Percentiles rank a stretch among this genome's conserved stretches.
phyloP scores from a whole-genome alignment of 2,888 invertebrate species.

The Helicoverpa assulta region DNA sequence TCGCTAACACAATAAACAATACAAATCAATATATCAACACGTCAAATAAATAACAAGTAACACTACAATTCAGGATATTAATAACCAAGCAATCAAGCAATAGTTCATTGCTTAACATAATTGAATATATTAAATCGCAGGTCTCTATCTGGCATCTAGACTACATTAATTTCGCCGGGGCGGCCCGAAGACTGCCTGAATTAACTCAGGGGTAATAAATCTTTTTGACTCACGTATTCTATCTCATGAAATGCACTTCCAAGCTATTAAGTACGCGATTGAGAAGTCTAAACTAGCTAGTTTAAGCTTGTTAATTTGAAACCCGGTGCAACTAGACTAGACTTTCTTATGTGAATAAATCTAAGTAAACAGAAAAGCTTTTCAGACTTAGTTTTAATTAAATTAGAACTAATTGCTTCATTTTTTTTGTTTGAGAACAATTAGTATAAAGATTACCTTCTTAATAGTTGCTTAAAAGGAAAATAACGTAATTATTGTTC shows the following conservation, averaged over 20 bases:
- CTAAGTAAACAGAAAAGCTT: slow-evolving; percentile 33
- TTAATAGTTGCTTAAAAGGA: slow-evolving; percentile 35
- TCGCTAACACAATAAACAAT: neutral
- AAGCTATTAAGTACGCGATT: slow-evolving; percentile 70
- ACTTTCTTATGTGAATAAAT: slow-evolving; percentile 42
- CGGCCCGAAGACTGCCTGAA: slow-evolving; percentile 73
- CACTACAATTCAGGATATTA: slow-evolving; percentile 21
- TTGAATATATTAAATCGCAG: slow-evolving; percentile 55
- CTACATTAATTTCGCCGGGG: slow-evolving; percentile 72
- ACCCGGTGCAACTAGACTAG: slow-evolving; percentile 21
- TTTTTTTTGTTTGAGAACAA: slow-evolving; percentile 31
- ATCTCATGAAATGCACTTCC: slow-evolving; percentile 78
- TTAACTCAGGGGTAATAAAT: slow-evolving; percentile 77
- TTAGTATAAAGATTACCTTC: slow-evolving; percentile 28
- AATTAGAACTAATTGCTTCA: slow-evolving; percentile 33
- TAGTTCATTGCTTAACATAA: slow-evolving; percentile 54
- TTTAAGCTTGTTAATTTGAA: slow-evolving; percentile 59
- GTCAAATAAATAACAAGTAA: neutral
- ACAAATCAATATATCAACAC: neutral
- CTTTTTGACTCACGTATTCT: slow-evolving; percentile 79
- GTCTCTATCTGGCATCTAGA: slow-evolving; percentile 63
- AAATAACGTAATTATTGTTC: slow-evolving; percentile 4
- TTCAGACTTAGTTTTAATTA: slow-evolving; percentile 30
- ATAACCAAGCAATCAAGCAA: slow-evolving; percentile 42
- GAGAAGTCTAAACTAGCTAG: slow-evolving; percentile 59